phyloP scores from a whole-genome alignment of 2,797 vertebrate genomes.

The Monodelphis domestica region DNA sequence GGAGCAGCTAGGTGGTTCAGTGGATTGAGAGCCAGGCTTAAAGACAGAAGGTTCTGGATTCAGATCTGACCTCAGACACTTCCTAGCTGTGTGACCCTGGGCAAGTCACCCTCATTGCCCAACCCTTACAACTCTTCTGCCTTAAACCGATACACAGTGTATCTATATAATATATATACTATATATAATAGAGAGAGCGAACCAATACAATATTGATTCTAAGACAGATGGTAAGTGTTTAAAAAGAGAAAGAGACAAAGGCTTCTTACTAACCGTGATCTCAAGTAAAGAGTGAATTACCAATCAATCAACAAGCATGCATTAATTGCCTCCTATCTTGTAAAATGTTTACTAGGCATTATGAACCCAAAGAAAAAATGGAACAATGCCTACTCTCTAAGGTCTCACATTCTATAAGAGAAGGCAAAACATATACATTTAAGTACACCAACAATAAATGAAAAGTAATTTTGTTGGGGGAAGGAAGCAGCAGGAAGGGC shows the following conservation, averaged over 20 bases:
- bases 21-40: too few relatives aligned
- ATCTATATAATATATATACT: too few relatives aligned
- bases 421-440: neutral
- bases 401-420: neutral
- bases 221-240: too few relatives aligned
- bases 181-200: too few relatives aligned
- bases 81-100: too few relatives aligned
- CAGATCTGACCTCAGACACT: too few relatives aligned
- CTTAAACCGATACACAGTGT: too few relatives aligned
- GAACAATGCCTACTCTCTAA: neutral
- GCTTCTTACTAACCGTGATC: neutral
- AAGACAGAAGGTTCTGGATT: too few relatives aligned
- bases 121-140: too few relatives aligned
- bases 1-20: too few relatives aligned
- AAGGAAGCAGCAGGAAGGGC: neutral
- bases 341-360: neutral
- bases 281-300: neutral
- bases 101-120: too few relatives aligned
- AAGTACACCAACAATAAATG: neutral
- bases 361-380: neutral
- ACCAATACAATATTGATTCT: too few relatives aligned
- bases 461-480: neutral
- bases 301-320: neutral
- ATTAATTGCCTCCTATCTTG: neutral
- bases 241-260: neutral